Conservation (phyloP, 1,140 invertebrate genomes). For the Cephus cinctus region DNA sequence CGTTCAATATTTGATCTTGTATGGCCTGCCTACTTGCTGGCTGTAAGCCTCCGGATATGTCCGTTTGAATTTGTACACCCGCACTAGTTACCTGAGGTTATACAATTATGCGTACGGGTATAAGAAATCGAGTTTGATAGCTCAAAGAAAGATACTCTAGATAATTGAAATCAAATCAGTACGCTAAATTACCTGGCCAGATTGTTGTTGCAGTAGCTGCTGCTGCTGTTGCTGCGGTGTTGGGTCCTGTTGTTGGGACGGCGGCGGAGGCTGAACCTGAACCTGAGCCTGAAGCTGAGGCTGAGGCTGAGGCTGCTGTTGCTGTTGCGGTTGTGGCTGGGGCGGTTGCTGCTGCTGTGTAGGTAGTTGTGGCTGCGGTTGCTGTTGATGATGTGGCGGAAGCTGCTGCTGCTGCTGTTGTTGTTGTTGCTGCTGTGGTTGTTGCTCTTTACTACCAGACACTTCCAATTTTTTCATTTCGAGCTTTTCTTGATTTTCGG, state of each 20-base stretch:
- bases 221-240: slow-evolving; percentile 35
- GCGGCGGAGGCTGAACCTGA: slow-evolving; percentile 34
- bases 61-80: slow-evolving; percentile 43
- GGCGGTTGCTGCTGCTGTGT: slow-evolving; percentile 41
- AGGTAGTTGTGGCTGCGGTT: slow-evolving; percentile 28
- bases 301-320: slow-evolving; percentile 32
- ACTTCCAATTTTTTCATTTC: slow-evolving; percentile 48
- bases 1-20: slow-evolving; percentile 34
- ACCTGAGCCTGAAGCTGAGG: slow-evolving; percentile 30
- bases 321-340: slow-evolving; percentile 36
- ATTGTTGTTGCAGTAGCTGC: slow-evolving; percentile 18
- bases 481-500: slow-evolving; percentile 47
- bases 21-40: slow-evolving; percentile 33
- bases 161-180: too few relatives aligned
- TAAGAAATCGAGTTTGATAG: too few relatives aligned
- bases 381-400: slow-evolving; percentile 31
- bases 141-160: too few relatives aligned
- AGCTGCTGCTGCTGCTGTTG: slow-evolving; percentile 34
- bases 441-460: slow-evolving; percentile 39
- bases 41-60: slow-evolving; percentile 38
- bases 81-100: slow-evolving; percentile 40
- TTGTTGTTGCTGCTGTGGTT: slow-evolving; percentile 34
- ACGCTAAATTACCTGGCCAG: slow-evolving; percentile 25
- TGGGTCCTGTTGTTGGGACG: slow-evolving; percentile 15
- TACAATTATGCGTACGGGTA: too few relatives aligned